Evolutionary conservation across 2,113 vertebrate genomes (phyloP), one percentile per base, ranked within the genome.

Genomic region (Formicarius rufipectus): DNA sequence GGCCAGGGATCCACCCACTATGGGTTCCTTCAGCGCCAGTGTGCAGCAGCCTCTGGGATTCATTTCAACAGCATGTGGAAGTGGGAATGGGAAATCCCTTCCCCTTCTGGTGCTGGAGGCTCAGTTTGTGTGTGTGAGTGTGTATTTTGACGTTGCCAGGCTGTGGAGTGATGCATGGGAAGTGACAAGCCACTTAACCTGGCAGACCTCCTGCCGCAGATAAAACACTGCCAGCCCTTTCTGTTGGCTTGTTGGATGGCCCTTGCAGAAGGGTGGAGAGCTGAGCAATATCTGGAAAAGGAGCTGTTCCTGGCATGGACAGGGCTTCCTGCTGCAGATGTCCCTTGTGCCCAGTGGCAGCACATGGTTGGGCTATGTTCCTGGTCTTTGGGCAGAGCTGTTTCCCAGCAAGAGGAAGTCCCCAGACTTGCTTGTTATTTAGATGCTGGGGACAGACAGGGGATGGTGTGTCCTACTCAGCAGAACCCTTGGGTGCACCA

Each of bases 151-250:
- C 84, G 39, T 33, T 0, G 0, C 68, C 0, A 11, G 40, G 71
- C 44, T 76, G 79, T 2, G 5, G 55, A 68, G 64, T 47, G 79
- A 80, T 45, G 23, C 59, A 30, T 30, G 44, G 59, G 42, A 84
- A 89, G 73, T 0, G 2, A 89, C 68, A 59, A 74, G 73, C 16
- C 55, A 5, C 73, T 90, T 81, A 92, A 84, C 68, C 56, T 0
- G 0, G 55, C 79, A 66, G 83, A 63, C 55, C 63, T 90, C 63
- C 37, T 0, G 0, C 47, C 0, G 0, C 82, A 62, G 89, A 59
- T 12, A 71, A 81, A 93, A 39, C n/a, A 9, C 80, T 69, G 58
- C n/a, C 85, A 84, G 85, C n/a, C 40, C 55, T 45, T 73, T 50
- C 85, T 39, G 33, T 23, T 52, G 58, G 35, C 33, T 30, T 50